phyloP scores from a whole-genome alignment of 2,888 invertebrate species.

The Drosophila quinaria region DNA sequence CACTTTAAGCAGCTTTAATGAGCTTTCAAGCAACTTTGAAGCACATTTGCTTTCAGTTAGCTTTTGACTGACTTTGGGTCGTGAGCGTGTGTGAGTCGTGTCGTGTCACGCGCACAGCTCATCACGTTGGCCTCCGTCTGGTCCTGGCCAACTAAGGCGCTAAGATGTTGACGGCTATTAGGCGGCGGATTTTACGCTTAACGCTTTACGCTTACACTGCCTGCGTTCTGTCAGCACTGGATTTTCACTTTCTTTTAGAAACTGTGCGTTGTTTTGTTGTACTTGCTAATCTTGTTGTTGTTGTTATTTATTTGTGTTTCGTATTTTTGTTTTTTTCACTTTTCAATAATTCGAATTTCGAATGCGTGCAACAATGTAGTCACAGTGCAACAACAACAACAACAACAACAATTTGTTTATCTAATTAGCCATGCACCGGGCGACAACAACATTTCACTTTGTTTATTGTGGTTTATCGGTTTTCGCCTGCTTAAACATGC shows the following conservation, averaged over 20 bases:
- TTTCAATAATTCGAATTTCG: slow-evolving; percentile 76
- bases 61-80: neutral
- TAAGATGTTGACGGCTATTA: slow-evolving; percentile 58
- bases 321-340: too few relatives aligned
- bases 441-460: slow-evolving; percentile 64
- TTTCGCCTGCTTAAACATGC: slow-evolving; percentile 73
- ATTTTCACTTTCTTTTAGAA: slow-evolving; percentile 81
- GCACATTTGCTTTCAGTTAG: neutral
- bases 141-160: slow-evolving; percentile 77
- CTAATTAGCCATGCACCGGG: slow-evolving; percentile 75
- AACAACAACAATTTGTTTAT: slow-evolving; percentile 73
- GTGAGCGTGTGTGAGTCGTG: too few relatives aligned
- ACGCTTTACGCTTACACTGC: slow-evolving; percentile 31
- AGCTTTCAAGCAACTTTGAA: neutral
- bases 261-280: slow-evolving; percentile 43
- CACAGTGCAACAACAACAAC: slow-evolving; percentile 13
- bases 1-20: too few relatives aligned
- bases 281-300: slow-evolving; percentile 15
- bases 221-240: slow-evolving; percentile 69
- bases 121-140: slow-evolving; percentile 37
- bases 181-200: slow-evolving; percentile 72
- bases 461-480: slow-evolving; percentile 37
- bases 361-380: slow-evolving; percentile 78
- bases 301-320: slow-evolving; percentile 14
- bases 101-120: slow-evolving; percentile 44